These are phyloP conservation scores for Tapirus indicus DNA, from an alignment of 2,797 vertebrate species.

Conservation along the genomic window DNA sequence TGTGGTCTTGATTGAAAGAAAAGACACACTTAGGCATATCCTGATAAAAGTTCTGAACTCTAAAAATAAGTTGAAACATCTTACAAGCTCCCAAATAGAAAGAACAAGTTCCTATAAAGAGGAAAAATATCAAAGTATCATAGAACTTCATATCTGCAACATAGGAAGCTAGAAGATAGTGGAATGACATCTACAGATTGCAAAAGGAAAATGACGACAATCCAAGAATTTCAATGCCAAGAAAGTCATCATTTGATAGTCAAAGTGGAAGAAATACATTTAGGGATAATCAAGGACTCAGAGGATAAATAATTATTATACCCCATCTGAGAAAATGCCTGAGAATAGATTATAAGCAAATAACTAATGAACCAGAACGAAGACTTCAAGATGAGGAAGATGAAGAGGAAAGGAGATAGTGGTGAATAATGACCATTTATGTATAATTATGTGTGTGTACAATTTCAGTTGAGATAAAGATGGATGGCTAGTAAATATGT, in stretches of 20 bases:
- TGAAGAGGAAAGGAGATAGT: slow-evolving; percentile 16
- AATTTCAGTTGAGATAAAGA: neutral
- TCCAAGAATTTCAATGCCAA: neutral
- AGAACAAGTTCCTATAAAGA: neutral
- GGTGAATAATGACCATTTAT: neutral
- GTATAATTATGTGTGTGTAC: neutral
- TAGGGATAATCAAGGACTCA: neutral
- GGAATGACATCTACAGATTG: neutral
- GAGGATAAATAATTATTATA: neutral
- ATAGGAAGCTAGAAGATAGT: neutral
- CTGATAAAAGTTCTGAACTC: slow-evolving; percentile 5
- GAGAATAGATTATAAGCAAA: slow-evolving; percentile 11
- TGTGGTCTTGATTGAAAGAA: neutral
- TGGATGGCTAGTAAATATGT: neutral
- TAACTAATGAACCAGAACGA: neutral
- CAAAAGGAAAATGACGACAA: neutral
- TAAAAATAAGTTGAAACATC: neutral
- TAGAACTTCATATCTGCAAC: neutral
- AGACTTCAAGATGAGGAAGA: slow-evolving; percentile 28
- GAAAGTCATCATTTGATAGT: neutral
- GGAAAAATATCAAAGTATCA: neutral
- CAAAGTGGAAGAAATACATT: slow-evolving; percentile 4
- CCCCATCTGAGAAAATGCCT: neutral
- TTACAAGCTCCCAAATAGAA: neutral
- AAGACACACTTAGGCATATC: neutral